Percentiles rank a stretch among this genome's conserved stretches.
These are phyloP conservation scores for Eupristina koningsbergeri DNA, from an alignment of 1,140 invertebrate genomes.

Conservation along the genomic window DNA sequence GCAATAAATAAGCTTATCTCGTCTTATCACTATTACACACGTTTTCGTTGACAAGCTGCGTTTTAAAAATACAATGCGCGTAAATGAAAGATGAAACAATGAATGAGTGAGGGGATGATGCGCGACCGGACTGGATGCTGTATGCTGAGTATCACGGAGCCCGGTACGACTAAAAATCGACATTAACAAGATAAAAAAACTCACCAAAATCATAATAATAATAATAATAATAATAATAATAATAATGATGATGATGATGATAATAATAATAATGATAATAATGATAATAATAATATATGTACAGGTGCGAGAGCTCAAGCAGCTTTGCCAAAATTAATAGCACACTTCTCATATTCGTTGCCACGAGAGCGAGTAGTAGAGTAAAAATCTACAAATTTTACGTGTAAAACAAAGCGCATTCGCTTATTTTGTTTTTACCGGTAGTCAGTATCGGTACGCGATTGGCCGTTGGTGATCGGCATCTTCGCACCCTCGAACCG, in stretches of 20 bases:
- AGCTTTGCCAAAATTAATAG: background rate
- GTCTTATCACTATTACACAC: background rate
- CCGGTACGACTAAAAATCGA: background rate
- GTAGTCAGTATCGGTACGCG: no score
- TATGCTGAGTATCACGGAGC: background rate
- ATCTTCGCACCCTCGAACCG: background rate
- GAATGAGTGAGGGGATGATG: background rate
- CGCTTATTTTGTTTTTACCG: no score
- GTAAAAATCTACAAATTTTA: no score
- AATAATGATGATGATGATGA: no score
- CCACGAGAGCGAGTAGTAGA: no score
- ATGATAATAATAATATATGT: constrained; percentile 12
- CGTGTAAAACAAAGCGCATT: no score
- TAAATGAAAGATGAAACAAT: background rate
- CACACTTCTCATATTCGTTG: background rate
- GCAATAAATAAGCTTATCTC: constrained; percentile 35
- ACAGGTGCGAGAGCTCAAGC: background rate
- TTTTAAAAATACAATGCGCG: background rate
- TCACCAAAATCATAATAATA: background rate
- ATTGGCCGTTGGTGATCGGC: background rate
- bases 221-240: no score
- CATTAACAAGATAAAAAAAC: background rate
- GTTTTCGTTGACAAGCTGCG: background rate
- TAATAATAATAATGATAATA: no score
- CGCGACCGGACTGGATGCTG: background rate